A percentile compares a stretch with the other conserved stretches of the same genome.
Evolutionary conservation across 2,888 invertebrate species (phyloP).

Genomic region (Nebria brevicollis): DNA sequence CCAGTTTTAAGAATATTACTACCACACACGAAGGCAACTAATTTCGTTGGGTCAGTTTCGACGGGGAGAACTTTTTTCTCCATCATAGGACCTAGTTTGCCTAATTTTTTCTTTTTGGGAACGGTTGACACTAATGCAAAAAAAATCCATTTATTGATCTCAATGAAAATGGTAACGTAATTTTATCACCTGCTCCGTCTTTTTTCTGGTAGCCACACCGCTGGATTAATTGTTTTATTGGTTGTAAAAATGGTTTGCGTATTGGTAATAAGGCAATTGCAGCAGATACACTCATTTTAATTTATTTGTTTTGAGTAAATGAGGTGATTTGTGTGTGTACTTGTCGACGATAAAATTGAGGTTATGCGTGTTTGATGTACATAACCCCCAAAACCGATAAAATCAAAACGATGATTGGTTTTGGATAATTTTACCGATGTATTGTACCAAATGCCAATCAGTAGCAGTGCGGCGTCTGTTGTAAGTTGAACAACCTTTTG

Average conservation of each 20-base stretch:
- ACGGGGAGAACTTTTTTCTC: slow-evolving; percentile 83
- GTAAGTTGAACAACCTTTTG: slow-evolving; percentile 53
- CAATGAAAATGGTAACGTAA: neutral
- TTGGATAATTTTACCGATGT: slow-evolving; percentile 35
- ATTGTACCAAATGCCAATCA: slow-evolving; percentile 59
- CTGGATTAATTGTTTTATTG: slow-evolving; percentile 47
- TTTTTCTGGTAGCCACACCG: slow-evolving; percentile 56
- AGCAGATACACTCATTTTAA: slow-evolving; percentile 25
- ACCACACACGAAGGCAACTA: slow-evolving; percentile 84
- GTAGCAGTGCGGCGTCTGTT: slow-evolving; percentile 59
- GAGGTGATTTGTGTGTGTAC: slow-evolving; percentile 18
- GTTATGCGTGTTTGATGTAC: slow-evolving; percentile 29
- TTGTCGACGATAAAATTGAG: slow-evolving; percentile 32
- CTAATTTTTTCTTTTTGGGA: slow-evolving; percentile 70
- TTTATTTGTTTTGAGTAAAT: slow-evolving; percentile 25
- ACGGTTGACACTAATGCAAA: slow-evolving; percentile 51
- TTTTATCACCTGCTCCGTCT: slow-evolving; percentile 54
- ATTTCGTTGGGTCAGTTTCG: slow-evolving; percentile 82
- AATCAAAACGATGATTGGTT: slow-evolving; percentile 13
- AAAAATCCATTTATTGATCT: slow-evolving; percentile 17
- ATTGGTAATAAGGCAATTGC: slow-evolving; percentile 29
- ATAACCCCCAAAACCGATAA: slow-evolving; percentile 37
- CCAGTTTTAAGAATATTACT: slow-evolving; percentile 84
- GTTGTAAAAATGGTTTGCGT: slow-evolving; percentile 29
- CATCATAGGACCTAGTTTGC: slow-evolving; percentile 70